A percentile compares a stretch with the other conserved stretches of the same genome.
phyloP scores from a whole-genome alignment of 2,797 vertebrate species.

The Ctenochaetus hawaiiensis region DNA sequence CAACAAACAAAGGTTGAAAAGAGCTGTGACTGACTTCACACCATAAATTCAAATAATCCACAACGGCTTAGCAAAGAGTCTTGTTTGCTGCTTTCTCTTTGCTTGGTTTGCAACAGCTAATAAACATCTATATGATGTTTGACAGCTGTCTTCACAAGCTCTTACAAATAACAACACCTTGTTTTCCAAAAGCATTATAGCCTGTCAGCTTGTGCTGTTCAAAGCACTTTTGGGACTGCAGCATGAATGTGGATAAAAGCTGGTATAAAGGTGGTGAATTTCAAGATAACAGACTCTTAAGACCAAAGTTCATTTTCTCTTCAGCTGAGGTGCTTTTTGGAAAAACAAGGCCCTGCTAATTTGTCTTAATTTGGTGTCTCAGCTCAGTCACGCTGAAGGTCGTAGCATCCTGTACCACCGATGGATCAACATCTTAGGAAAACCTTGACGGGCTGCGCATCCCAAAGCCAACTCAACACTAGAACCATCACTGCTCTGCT shows the following conservation, averaged over 20 bases:
- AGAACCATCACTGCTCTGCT: not conserved
- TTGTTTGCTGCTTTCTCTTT: slow-evolving; percentile 1
- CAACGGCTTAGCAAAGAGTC: slow-evolving; percentile 15
- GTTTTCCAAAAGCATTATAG: slow-evolving; percentile 28
- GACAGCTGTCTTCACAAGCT: not conserved
- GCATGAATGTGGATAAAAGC: not conserved
- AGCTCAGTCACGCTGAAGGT: slow-evolving; percentile 74
- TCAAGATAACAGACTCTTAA: not conserved
- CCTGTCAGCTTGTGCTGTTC: not conserved
- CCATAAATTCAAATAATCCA: slow-evolving; percentile 10
- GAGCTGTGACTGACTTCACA: slow-evolving; percentile 11
- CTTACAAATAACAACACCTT: not conserved
- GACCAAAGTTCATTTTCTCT: not conserved
- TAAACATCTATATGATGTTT: too few relatives aligned
- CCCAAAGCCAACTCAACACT: slow-evolving; percentile 29
- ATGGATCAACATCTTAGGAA: slow-evolving; percentile 80
- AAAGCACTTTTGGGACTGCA: not conserved
- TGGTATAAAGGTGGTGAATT: not conserved
- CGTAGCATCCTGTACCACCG: slow-evolving; percentile 85
- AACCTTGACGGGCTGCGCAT: slow-evolving; percentile 62
- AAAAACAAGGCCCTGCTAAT: slow-evolving; percentile 56
- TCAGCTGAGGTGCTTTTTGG: not conserved
- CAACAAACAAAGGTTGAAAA: slow-evolving; percentile 6
- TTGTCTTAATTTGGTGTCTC: slow-evolving; percentile 72
- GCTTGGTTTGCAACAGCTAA: not conserved